Conservation (phyloP, 2,797 vertebrate genomes). For the Amblyraja radiata region DNA sequence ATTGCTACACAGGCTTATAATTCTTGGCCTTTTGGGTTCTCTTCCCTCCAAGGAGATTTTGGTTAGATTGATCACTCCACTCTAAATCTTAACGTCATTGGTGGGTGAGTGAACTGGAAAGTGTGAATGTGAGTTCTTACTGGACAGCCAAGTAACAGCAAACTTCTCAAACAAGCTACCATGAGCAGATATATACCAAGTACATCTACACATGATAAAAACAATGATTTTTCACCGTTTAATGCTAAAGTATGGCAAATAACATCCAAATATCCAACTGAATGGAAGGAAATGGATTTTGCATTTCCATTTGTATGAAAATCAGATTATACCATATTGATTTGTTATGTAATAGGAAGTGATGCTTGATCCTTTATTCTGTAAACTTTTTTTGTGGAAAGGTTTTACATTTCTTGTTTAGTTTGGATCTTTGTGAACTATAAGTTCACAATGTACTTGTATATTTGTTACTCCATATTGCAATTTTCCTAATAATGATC, state of each 20-base stretch:
- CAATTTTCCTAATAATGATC: constrained; percentile 7
- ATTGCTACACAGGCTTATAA: background rate
- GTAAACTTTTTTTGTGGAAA: background rate
- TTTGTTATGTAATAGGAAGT: background rate
- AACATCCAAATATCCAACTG: background rate
- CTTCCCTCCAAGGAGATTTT: background rate
- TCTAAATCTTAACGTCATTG: background rate
- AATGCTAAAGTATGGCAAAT: background rate
- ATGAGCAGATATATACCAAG: background rate
- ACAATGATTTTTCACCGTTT: background rate
- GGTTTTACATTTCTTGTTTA: background rate
- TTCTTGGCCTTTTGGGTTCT: background rate
- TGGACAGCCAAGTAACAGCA: background rate
- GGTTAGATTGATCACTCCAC: background rate
- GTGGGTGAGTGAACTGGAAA: background rate
- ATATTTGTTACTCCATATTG: background rate
- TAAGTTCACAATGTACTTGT: background rate
- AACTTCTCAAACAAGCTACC: background rate
- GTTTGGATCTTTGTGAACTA: background rate
- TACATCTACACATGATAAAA: no score
- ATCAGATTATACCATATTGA: background rate
- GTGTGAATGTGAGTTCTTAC: background rate
- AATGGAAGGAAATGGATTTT: background rate
- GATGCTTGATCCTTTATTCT: background rate
- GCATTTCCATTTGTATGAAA: background rate